phyloP scores from a whole-genome alignment of 2,888 invertebrate genomes.

The Pandemis corylana region DNA sequence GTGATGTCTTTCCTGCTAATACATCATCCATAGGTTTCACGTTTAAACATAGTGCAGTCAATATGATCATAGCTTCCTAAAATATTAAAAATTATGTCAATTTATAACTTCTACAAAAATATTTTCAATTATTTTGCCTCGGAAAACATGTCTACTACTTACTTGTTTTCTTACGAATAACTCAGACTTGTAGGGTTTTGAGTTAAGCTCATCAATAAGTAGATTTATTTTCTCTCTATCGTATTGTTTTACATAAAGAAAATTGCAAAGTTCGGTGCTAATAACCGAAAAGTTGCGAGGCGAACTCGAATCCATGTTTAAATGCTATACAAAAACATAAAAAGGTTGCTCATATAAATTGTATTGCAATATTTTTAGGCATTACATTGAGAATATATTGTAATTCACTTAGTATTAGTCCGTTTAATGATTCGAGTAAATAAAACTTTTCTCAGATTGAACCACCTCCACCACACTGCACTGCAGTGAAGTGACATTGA shows the following conservation, averaged over 20 bases:
- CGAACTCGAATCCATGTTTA: constrained; percentile 56
- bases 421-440: neutral
- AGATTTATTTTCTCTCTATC: constrained; percentile 80
- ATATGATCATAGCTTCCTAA: constrained; percentile 68
- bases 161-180: constrained; percentile 77
- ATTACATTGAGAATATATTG: neutral
- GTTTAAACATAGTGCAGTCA: constrained; percentile 68
- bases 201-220: constrained; percentile 86
- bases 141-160: constrained; percentile 49
- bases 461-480: neutral
- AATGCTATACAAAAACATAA: neutral
- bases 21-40: constrained; percentile 79
- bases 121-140: neutral
- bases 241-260: constrained; percentile 69
- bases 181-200: constrained; percentile 83
- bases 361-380: neutral
- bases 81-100: constrained; percentile 46
- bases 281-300: constrained; percentile 65
- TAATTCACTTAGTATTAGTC: neutral
- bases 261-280: constrained; percentile 69
- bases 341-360: neutral
- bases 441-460: constrained; percentile 19
- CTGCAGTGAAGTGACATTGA: neutral
- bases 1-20: constrained; percentile 84
- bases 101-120: neutral